Conservation (phyloP, 2,113 vertebrate species). For the Hymenochirus boettgeri region DNA sequence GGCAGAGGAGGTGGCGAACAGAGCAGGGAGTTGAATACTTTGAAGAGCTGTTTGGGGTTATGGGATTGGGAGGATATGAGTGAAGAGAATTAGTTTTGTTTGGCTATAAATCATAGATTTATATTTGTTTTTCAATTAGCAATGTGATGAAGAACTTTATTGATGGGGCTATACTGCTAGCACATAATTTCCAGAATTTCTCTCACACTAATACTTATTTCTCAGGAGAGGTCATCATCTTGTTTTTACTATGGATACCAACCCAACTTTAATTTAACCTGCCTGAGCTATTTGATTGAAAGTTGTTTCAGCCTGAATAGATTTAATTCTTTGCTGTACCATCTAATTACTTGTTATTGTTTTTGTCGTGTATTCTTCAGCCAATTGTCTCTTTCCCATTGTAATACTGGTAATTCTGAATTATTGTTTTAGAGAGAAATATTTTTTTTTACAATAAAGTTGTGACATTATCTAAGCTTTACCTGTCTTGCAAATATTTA, state of each 20-base stretch:
- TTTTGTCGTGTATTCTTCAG: background rate
- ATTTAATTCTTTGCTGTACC: constrained; percentile 26
- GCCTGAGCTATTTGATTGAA: constrained; percentile 19
- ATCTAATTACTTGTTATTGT: constrained; percentile 33
- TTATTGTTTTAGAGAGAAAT: too few species aligned
- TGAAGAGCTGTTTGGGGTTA: too few species aligned
- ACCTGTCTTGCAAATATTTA: too few species aligned
- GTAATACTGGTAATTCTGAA: background rate
- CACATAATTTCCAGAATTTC: constrained; percentile 4
- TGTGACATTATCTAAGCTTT: too few species aligned
- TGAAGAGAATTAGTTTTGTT: too few species aligned
- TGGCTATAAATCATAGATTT: background rate
- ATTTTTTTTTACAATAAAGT: too few species aligned
- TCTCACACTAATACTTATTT: constrained; percentile 20
- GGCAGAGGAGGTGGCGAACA: too few species aligned
- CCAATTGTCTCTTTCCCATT: background rate
- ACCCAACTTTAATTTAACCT: constrained; percentile 36
- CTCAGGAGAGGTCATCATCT: constrained; percentile 31
- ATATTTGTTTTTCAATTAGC: background rate
- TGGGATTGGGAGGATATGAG: too few species aligned
- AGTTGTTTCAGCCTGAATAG: constrained; percentile 27
- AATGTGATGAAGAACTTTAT: background rate
- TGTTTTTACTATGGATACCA: constrained; percentile 21
- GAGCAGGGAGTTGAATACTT: too few species aligned
- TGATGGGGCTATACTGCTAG: constrained; percentile 15